Evolutionary conservation across 2,797 vertebrate genomes (phyloP).

Genomic region (Siniperca obscura): DNA sequence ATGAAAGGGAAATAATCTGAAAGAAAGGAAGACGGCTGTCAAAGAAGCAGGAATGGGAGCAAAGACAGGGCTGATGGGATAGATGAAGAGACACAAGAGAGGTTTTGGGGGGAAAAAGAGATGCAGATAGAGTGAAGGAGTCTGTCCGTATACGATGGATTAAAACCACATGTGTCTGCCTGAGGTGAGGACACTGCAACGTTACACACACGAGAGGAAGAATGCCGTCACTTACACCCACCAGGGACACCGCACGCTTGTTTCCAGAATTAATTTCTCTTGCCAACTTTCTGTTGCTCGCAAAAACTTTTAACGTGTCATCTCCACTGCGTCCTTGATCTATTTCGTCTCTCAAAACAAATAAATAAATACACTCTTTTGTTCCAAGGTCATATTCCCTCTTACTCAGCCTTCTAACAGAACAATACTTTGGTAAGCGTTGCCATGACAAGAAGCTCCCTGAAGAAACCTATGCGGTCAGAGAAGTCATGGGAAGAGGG

Average conservation of each 20-base stretch:
- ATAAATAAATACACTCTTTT: conserved; percentile 62
- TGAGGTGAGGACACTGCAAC: conserved; percentile 77
- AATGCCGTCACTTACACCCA: conserved; percentile 77
- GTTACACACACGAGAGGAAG: conserved; percentile 66
- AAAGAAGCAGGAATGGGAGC: conserved; percentile 52
- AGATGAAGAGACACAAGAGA: conserved; percentile 67
- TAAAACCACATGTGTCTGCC: conserved; percentile 83
- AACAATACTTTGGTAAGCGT: conserved; percentile 74
- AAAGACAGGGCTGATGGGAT: conserved; percentile 56
- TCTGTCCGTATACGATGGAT: conserved; percentile 64
- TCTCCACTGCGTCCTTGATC: conserved; percentile 47
- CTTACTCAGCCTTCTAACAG: conserved; percentile 40
- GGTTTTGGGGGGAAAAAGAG: conserved; percentile 45
- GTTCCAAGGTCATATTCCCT: conserved; percentile 55
- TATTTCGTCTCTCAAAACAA: conserved; percentile 41
- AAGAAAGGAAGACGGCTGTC: conserved; percentile 59
- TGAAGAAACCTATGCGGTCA: conserved; percentile 73
- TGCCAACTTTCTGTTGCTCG: conserved; percentile 68
- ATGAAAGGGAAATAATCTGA: conserved; percentile 55
- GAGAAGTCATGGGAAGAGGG: conserved; percentile 75
- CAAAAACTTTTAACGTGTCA: conserved; percentile 63
- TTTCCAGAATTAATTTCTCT: conserved; percentile 65
- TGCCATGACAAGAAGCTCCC: conserved; percentile 74
- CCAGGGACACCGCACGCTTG: conserved; percentile 59
- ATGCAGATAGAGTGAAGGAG: conserved; percentile 66